Evolutionary conservation across 2,797 vertebrate species (phyloP).

Genomic region (Notolepis coatsorum): DNA sequence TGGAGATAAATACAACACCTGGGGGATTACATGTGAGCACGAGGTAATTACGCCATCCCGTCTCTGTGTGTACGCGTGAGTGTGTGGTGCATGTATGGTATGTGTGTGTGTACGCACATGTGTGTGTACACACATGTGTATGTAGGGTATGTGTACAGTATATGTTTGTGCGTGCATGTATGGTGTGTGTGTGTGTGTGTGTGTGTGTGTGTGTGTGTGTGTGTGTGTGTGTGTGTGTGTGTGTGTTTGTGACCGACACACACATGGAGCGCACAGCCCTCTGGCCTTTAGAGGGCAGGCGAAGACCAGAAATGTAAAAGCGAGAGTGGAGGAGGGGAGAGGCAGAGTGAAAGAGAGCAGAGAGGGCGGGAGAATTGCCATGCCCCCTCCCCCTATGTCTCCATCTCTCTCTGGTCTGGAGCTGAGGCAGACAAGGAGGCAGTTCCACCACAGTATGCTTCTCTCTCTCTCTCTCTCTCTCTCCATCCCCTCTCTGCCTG

Average conservation of each 20-base stretch:
- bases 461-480: not conserved
- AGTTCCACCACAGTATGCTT: constrained; percentile 69
- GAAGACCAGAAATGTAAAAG: constrained; percentile 93
- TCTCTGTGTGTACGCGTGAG: constrained; percentile 37
- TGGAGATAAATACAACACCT: constrained; percentile 86
- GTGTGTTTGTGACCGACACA: constrained; percentile 29
- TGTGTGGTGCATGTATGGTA: constrained; percentile 27
- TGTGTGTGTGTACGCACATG: constrained; percentile 39
- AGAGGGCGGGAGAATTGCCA: constrained; percentile 70
- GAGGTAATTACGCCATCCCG: constrained; percentile 78
- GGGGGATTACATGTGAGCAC: constrained; percentile 77
- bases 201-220: constrained; percentile 10
- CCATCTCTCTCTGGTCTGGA: constrained; percentile 60
- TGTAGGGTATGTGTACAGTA: constrained; percentile 7
- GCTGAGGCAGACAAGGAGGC: constrained; percentile 75
- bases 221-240: constrained; percentile 8
- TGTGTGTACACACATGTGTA: constrained; percentile 5
- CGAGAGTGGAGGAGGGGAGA: constrained; percentile 79
- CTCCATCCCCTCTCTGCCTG: constrained; percentile 41
- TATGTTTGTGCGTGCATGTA: constrained; percentile 32
- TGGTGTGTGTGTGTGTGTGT: constrained; percentile 11
- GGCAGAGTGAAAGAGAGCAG: constrained; percentile 70
- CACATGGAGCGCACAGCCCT: constrained; percentile 70
- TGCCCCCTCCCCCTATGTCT: constrained; percentile 61
- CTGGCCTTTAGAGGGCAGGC: constrained; percentile 99